Evolutionary conservation across 92 coral and sea anemone species (phyloP).

Genomic region (Zoanthus gigantus): DNA sequence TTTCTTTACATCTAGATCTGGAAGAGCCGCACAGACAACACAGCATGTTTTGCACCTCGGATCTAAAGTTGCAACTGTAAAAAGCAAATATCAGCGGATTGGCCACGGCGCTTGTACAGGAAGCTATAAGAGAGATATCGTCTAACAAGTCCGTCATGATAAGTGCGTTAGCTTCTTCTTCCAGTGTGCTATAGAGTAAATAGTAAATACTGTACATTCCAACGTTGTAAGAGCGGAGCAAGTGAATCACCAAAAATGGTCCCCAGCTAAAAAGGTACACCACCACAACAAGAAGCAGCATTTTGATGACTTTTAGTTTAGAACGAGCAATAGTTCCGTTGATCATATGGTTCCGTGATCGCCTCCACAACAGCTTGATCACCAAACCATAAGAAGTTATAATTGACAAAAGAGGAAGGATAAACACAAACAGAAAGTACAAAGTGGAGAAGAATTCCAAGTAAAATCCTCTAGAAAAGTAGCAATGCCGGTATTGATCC

Average conservation of each 20-base stretch:
- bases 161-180: neutral
- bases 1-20: neutral
- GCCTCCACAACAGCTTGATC: slow-evolving; percentile 52
- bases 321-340: slow-evolving; percentile 55
- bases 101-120: slow-evolving; percentile 57
- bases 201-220: slow-evolving; percentile 9
- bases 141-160: neutral
- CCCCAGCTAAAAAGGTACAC: slow-evolving; percentile 72
- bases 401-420: slow-evolving; percentile 52
- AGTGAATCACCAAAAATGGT: slow-evolving; percentile 37
- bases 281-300: slow-evolving; percentile 54
- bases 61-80: slow-evolving; percentile 56
- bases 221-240: slow-evolving; percentile 17
- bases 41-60: slow-evolving; percentile 40
- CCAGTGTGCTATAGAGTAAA: neutral
- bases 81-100: slow-evolving; percentile 60
- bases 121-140: slow-evolving; percentile 22
- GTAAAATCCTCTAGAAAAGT: slow-evolving; percentile 20
- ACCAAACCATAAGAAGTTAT: slow-evolving; percentile 50
- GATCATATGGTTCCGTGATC: slow-evolving; percentile 51
- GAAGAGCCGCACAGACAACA: neutral
- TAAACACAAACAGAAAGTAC: slow-evolving; percentile 57
- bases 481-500: slow-evolving; percentile 21
- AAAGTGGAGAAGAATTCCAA: slow-evolving; percentile 44
- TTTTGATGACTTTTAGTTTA: slow-evolving; percentile 63